Percentiles rank a stretch among this genome's conserved stretches.
Evolutionary conservation across 1,140 invertebrate genomes (phyloP).

Genomic region (Sarcophaga peregrina): DNA sequence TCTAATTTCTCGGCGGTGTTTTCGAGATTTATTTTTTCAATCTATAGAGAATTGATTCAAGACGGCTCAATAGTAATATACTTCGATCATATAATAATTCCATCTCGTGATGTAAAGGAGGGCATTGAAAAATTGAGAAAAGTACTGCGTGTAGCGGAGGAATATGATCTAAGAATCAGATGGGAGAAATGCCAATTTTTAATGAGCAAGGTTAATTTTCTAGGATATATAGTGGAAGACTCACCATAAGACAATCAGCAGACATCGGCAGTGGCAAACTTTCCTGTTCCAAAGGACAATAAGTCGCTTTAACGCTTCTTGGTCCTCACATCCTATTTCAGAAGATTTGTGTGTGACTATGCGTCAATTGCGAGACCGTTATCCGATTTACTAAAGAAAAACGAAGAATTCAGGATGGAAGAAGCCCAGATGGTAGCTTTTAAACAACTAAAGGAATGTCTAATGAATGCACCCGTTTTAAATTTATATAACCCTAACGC

Average conservation of each 20-base stretch:
- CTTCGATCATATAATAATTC: conserved; percentile 39
- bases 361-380: conserved; percentile 15
- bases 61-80: conserved; percentile 22
- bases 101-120: background rate
- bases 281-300: conserved; percentile 52
- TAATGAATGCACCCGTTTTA: too few relatives aligned
- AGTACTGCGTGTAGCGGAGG: conserved; percentile 16
- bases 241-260: conserved; percentile 51
- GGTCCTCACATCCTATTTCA: conserved; percentile 59
- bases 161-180: conserved; percentile 14
- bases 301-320: conserved; percentile 55
- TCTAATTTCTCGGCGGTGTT: conserved; percentile 42
- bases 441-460: too few relatives aligned
- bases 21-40: background rate
- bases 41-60: conserved; percentile 2
- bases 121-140: conserved; percentile 20
- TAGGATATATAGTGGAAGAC: conserved; percentile 41
- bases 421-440: background rate
- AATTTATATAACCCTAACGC: background rate
- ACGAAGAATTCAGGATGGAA: background rate
- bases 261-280: conserved; percentile 50
- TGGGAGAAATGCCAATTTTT: conserved; percentile 45
- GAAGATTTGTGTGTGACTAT: conserved; percentile 32
- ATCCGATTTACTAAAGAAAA: background rate
- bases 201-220: conserved; percentile 26